A percentile compares a stretch with the other conserved stretches of the same genome.
Evolutionary conservation across 1,140 invertebrate species (phyloP).

Genomic region (Drosophila nigrodunni): DNA sequence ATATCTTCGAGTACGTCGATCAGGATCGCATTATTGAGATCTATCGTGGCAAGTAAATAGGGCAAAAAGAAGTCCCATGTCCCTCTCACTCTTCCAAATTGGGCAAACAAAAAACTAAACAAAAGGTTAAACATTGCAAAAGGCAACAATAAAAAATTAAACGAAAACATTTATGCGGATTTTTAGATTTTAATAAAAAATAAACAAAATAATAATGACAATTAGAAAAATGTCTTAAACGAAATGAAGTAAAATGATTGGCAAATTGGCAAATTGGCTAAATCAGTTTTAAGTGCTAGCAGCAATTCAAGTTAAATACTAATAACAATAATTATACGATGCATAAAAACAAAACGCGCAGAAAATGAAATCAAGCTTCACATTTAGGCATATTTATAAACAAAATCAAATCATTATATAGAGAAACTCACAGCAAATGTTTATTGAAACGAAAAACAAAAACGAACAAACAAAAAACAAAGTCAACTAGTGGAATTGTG

Average conservation of each 20-base stretch:
- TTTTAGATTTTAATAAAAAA: slow-evolving; percentile 80
- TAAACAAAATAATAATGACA: slow-evolving; percentile 61
- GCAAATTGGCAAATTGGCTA: slow-evolving; percentile 32
- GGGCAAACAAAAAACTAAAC: slow-evolving; percentile 31
- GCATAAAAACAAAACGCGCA: slow-evolving; percentile 23
- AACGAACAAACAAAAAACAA: slow-evolving; percentile 12
- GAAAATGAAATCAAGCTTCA: slow-evolving; percentile 47
- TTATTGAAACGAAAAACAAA: slow-evolving; percentile 17
- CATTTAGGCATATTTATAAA: slow-evolving; percentile 46
- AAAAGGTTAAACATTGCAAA: slow-evolving; percentile 82
- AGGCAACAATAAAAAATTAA: slow-evolving; percentile 74
- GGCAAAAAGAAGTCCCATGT: neutral
- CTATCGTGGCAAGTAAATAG: slow-evolving; percentile 93
- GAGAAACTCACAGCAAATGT: slow-evolving; percentile 14
- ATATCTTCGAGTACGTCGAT: slow-evolving; percentile 99
- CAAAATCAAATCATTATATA: slow-evolving; percentile 39
- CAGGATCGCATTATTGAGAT: slow-evolving; percentile 98
- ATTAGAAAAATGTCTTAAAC: slow-evolving; percentile 30
- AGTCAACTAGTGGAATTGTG: slow-evolving; percentile 56
- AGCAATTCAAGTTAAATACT: slow-evolving; percentile 39
- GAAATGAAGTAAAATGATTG: slow-evolving; percentile 41
- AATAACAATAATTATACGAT: slow-evolving; percentile 49
- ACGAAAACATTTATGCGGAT: slow-evolving; percentile 64
- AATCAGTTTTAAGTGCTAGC: slow-evolving; percentile 27
- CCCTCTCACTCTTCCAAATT: slow-evolving; percentile 14